Percentiles rank a stretch among this genome's conserved stretches.
These are phyloP conservation scores for Onychomys arenicola DNA, from an alignment of 2,797 vertebrate genomes.

Conservation along the genomic window DNA sequence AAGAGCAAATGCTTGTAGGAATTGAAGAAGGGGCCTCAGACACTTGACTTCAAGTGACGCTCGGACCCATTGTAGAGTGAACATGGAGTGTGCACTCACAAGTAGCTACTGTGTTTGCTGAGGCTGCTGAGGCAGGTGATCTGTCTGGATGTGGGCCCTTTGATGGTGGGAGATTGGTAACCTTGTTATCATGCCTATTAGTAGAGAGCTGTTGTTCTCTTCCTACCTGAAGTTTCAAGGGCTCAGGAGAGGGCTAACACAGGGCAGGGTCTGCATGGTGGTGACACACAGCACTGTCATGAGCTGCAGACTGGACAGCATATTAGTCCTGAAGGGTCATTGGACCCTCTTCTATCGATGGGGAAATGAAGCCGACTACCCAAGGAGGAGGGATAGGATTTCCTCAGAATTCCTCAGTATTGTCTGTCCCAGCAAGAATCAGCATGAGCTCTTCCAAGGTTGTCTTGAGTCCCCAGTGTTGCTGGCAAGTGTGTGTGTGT, in stretches of 20 bases:
- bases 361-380: neutral
- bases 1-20: neutral
- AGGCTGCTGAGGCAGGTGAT: neutral
- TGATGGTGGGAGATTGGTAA: conserved; percentile 51
- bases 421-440: neutral
- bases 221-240: neutral
- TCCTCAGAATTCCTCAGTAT: neutral
- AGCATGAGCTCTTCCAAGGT: neutral
- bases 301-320: neutral
- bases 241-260: neutral
- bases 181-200: neutral
- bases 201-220: neutral
- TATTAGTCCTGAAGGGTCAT: neutral
- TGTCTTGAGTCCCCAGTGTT: neutral
- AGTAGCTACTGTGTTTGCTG: neutral
- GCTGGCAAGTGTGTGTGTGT: neutral
- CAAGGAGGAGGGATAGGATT: neutral
- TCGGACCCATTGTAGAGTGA: conserved; percentile 16
- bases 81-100: neutral
- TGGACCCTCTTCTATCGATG: neutral
- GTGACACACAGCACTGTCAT: neutral
- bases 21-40: neutral
- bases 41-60: neutral
- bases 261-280: neutral
- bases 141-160: conserved; percentile 1